Conservation (phyloP, 2,888 invertebrate species). For the Orthosia cruda region DNA sequence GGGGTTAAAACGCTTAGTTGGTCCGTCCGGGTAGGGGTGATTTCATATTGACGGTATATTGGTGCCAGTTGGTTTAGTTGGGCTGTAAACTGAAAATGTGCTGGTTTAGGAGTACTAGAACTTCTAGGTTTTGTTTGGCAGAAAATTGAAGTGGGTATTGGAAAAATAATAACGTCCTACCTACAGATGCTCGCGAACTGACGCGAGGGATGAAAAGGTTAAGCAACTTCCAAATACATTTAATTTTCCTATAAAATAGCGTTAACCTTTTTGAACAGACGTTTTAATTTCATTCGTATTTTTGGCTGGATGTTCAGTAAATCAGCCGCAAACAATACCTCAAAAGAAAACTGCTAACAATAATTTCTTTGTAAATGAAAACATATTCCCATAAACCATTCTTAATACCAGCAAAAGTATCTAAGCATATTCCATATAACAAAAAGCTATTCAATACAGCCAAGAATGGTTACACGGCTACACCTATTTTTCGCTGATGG, state of each 20-base stretch:
- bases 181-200: background rate
- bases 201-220: no score
- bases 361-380: background rate
- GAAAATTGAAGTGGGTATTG: background rate
- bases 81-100: slow-evolving; percentile 53
- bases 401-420: slow-evolving; percentile 31
- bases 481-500: slow-evolving; percentile 81
- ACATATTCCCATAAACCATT: background rate
- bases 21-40: slow-evolving; percentile 73
- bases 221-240: no score
- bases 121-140: background rate
- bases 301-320: background rate
- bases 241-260: no score
- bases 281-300: background rate
- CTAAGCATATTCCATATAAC: slow-evolving; percentile 35
- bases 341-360: background rate
- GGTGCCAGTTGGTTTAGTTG: slow-evolving; percentile 53
- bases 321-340: background rate
- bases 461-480: slow-evolving; percentile 76
- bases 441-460: slow-evolving; percentile 73
- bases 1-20: slow-evolving; percentile 81
- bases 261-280: background rate
- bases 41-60: slow-evolving; percentile 72
- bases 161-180: no score
- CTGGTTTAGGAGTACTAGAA: slow-evolving; percentile 16